These are phyloP conservation scores for Andrena cerasifolii DNA, from an alignment of 1,140 invertebrate genomes.

Conservation along the genomic window DNA sequence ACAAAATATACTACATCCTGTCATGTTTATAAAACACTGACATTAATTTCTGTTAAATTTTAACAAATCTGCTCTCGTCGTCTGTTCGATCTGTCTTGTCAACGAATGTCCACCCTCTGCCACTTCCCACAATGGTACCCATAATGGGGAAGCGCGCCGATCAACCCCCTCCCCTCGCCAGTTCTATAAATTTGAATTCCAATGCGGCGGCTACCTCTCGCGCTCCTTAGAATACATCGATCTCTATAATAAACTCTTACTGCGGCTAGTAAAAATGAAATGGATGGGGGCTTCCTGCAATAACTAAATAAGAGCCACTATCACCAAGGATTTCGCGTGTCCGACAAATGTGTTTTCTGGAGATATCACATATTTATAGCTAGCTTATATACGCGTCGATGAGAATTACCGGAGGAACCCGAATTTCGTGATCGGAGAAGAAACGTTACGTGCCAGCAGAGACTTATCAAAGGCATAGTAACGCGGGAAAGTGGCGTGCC, in stretches of 20 bases:
- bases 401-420: slow-evolving; percentile 24
- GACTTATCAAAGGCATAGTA: slow-evolving; percentile 37
- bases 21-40: slow-evolving; percentile 83
- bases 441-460: slow-evolving; percentile 17
- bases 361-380: slow-evolving; percentile 48
- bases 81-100: slow-evolving; percentile 31
- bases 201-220: slow-evolving; percentile 56
- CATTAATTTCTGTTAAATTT: slow-evolving; percentile 81
- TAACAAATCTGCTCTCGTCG: slow-evolving; percentile 76
- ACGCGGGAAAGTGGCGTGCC: slow-evolving; percentile 32
- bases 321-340: slow-evolving; percentile 32
- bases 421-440: slow-evolving; percentile 11
- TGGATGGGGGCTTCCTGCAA: slow-evolving; percentile 33
- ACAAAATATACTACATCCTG: slow-evolving; percentile 79
- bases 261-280: slow-evolving; percentile 46
- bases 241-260: slow-evolving; percentile 33
- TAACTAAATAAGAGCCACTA: slow-evolving; percentile 42
- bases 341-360: slow-evolving; percentile 43
- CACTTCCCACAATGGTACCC: slow-evolving; percentile 13
- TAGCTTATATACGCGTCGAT: slow-evolving; percentile 11
- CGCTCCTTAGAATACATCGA: slow-evolving; percentile 42
- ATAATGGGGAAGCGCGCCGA: slow-evolving; percentile 25
- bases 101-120: slow-evolving; percentile 17
- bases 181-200: slow-evolving; percentile 42
- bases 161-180: slow-evolving; percentile 28